Evolutionary conservation across 2,797 vertebrate species (phyloP), one percentile per base, ranked within the genome.

Genomic region (Poeciliopsis gracilis): DNA sequence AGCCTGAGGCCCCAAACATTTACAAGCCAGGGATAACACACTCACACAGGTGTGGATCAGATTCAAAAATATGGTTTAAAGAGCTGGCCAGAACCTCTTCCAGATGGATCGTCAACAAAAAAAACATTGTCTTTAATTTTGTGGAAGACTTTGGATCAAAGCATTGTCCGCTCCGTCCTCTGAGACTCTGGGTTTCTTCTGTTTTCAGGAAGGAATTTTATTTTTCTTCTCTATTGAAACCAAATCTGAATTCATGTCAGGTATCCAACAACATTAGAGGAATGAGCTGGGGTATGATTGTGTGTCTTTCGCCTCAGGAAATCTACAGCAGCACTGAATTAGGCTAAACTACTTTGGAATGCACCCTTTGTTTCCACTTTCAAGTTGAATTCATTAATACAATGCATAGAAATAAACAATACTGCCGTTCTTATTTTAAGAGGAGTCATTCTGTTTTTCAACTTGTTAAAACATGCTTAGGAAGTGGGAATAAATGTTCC

Each of bases 21-120:
- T 38, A 28, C 28, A 51, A 67, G 72, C 73, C 82, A 85, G 73
- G 63, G 75, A 75, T 53, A 79, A 78, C 80, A 81, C 73, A 72
- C 67, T 45, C 63, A 41, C n/a, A 73, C n/a, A 72, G 77, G 84
- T 86, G 74, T 79, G 71, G 77, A 73, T 80, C 67, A 70, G 53
- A 81, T 67, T 73, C 38, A 71, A 61, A 80, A 86, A 84, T 67
- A 78, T 49, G 72, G 76, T 47, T 59, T 46, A 76, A 38, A 73
- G 47, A 47, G 63, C 23, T 25, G 59, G 77, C 55, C 45, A 70
- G 53, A 77, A 82, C 79, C 45, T 59, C 59, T 77, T 83, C 83
- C 86, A 82, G 83, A 87, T 80, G 80, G 79, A 88, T 82, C 71
- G 43, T 76, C 77, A 80, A 82, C 87, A 79, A 57, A 49, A 89